Conservation (phyloP, 2,888 invertebrate species). For the Erpobdella octoculata region DNA sequence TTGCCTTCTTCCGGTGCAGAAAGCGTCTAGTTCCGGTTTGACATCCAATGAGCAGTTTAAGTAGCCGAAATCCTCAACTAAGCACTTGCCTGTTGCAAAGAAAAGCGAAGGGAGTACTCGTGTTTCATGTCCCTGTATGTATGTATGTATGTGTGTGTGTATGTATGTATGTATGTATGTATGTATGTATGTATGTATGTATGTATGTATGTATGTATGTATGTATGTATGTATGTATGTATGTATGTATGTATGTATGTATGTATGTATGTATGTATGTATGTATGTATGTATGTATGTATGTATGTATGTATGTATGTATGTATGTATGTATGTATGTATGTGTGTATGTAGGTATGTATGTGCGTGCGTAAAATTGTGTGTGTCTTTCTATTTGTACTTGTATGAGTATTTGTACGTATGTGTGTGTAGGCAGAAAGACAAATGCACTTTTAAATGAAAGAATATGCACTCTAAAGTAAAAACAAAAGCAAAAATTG, state of each 20-base stretch:
- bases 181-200: too few relatives aligned
- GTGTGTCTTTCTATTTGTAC: not conserved
- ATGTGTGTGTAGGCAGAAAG: not conserved
- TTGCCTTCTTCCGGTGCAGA: conserved; percentile 29
- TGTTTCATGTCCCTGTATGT: too few relatives aligned
- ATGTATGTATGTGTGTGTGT: too few relatives aligned
- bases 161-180: too few relatives aligned
- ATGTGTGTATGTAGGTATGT: not conserved
- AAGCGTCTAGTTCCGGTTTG: conserved; percentile 28
- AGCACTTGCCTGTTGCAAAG: conserved; percentile 27
- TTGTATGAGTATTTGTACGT: not conserved
- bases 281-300: not conserved
- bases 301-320: not conserved
- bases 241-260: not conserved
- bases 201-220: too few relatives aligned
- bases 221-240: not conserved
- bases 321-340: not conserved
- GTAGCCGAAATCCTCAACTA: conserved; percentile 29
- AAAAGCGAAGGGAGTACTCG: not conserved
- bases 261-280: not conserved
- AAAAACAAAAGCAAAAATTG: too few relatives aligned
- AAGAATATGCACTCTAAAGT: too few relatives aligned
- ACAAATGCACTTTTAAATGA: too few relatives aligned
- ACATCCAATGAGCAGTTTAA: conserved; percentile 31
- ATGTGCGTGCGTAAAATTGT: not conserved